Evolutionary conservation across 2,888 invertebrate species (phyloP).

Genomic region (Drosophila formosana): DNA sequence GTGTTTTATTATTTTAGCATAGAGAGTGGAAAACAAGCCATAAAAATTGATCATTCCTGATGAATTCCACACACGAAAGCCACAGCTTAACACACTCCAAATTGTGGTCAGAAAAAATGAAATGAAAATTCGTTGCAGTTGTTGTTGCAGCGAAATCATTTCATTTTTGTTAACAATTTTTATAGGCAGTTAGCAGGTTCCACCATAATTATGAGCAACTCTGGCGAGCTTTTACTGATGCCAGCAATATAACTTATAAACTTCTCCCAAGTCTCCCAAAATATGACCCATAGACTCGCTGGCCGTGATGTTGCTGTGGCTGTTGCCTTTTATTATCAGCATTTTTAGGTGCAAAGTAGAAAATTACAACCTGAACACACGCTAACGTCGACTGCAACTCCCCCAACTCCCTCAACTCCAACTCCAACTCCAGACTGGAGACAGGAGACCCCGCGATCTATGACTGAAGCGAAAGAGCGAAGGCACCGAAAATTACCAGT

Average conservation of each 20-base stretch:
- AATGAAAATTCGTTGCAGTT: conserved; percentile 13
- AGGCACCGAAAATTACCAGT: conserved; percentile 66
- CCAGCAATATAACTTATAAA: background rate
- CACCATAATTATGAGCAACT: conserved; percentile 50
- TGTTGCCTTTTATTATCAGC: conserved; percentile 41
- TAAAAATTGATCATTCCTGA: conserved; percentile 53
- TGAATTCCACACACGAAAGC: conserved; percentile 55
- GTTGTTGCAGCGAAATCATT: conserved; percentile 40
- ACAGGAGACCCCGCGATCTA: background rate
- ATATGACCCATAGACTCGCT: conserved; percentile 22
- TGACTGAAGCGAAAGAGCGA: conserved; percentile 19
- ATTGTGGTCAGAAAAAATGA: conserved; percentile 1
- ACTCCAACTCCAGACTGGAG: conserved; percentile 13
- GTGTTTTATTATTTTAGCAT: background rate
- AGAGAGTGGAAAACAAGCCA: conserved; percentile 57
- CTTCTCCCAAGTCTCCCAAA: background rate
- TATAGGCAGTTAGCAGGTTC: conserved; percentile 62
- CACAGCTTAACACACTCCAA: conserved; percentile 18
- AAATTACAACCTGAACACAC: conserved; percentile 77
- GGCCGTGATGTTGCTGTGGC: conserved; percentile 2
- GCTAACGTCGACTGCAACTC: conserved; percentile 44
- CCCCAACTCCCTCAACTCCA: conserved; percentile 6
- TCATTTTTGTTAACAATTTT: conserved; percentile 49
- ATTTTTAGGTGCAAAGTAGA: conserved; percentile 78
- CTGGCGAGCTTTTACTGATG: conserved; percentile 23